Evolutionary conservation across 2,797 vertebrate species (phyloP).

Genomic region (Danio albolineatus): DNA sequence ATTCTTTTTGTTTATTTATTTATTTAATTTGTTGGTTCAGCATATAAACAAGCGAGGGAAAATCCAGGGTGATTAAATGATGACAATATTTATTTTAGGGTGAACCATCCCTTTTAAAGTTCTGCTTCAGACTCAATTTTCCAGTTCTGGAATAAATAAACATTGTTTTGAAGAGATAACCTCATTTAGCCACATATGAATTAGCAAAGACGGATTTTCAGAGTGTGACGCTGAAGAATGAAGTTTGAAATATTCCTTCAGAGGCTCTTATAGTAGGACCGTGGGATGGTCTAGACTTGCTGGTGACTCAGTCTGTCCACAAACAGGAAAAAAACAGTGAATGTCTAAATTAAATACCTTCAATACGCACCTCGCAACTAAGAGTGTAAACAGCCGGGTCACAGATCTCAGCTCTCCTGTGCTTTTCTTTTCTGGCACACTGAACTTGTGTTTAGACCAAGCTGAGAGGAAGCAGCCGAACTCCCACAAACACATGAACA

Average conservation of each 20-base stretch:
- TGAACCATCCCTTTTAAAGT: not conserved
- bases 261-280: not conserved
- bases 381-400: slow-evolving; percentile 40
- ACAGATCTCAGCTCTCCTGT: slow-evolving; percentile 34
- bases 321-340: slow-evolving; percentile 41
- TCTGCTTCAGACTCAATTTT: not conserved
- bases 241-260: slow-evolving; percentile 16
- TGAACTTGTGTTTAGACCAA: slow-evolving; percentile 54
- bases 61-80: not conserved
- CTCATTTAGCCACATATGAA: not conserved
- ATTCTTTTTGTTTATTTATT: too few species aligned
- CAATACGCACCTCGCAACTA: slow-evolving; percentile 12
- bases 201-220: not conserved
- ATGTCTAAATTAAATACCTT: slow-evolving; percentile 45
- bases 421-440: slow-evolving; percentile 30
- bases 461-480: slow-evolving; percentile 49
- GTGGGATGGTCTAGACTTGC: slow-evolving; percentile 16
- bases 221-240: not conserved
- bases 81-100: not conserved
- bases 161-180: not conserved
- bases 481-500: slow-evolving; percentile 53
- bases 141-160: slow-evolving; percentile 2
- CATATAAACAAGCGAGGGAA: too few species aligned
- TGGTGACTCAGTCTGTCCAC: slow-evolving; percentile 27
- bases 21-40: too few species aligned